Percentiles rank a stretch among this genome's conserved stretches.
These are phyloP conservation scores for Andinoacara biseriatus DNA, from an alignment of 2,113 vertebrate genomes.

Conservation along the genomic window DNA sequence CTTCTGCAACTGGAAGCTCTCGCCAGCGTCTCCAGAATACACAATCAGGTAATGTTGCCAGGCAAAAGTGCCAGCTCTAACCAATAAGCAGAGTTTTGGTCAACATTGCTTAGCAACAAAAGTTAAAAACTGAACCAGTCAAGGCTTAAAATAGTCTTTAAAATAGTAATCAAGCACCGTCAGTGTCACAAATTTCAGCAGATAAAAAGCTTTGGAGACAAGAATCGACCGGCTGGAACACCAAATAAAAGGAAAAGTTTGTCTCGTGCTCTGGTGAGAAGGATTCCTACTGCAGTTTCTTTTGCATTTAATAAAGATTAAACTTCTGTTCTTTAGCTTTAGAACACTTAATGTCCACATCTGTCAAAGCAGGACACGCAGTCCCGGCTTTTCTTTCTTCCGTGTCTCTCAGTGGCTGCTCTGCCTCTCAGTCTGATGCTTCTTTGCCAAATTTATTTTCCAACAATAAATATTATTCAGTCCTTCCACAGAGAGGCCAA, in stretches of 20 bases:
- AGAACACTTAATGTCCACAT: neutral
- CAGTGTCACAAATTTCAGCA: constrained; percentile 37
- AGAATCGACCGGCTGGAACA: neutral
- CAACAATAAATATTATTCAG: neutral
- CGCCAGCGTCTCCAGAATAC: constrained; percentile 68
- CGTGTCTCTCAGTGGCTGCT: neutral
- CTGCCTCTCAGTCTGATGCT: neutral
- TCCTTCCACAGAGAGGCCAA: neutral
- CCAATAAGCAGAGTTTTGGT: constrained; percentile 72
- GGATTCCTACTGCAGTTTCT: neutral
- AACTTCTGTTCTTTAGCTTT: neutral
- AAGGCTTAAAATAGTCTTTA: constrained; percentile 64
- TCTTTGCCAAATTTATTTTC: neutral
- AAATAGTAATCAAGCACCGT: constrained; percentile 54
- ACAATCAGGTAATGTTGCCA: constrained; percentile 75
- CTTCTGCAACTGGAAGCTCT: constrained; percentile 61
- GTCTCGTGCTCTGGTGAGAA: neutral
- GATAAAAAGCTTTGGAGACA: constrained; percentile 29
- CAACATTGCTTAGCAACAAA: constrained; percentile 76
- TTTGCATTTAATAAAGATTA: neutral
- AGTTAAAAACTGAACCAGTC: constrained; percentile 68
- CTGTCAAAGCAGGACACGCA: neutral
- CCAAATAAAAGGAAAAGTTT: constrained; percentile 4
- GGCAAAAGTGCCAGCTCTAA: constrained; percentile 65
- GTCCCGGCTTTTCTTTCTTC: neutral